These are phyloP conservation scores for Hylaeus anthracinus DNA, from an alignment of 1,140 invertebrate genomes.

Conservation along the genomic window DNA sequence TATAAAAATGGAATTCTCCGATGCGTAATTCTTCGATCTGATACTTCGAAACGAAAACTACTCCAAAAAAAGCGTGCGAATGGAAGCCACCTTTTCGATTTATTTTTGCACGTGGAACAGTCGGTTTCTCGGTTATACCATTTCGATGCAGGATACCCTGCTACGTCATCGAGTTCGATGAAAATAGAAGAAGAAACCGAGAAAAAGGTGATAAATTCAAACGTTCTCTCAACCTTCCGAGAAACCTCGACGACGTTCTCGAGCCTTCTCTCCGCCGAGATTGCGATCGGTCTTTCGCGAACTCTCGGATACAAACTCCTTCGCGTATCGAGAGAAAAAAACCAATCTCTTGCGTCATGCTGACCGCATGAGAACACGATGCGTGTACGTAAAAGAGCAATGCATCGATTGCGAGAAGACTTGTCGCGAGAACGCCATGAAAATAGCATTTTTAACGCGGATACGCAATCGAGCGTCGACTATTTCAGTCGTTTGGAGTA, in stretches of 20 bases:
- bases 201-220: too few species aligned
- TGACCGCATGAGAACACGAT: neutral
- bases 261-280: neutral
- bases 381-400: neutral
- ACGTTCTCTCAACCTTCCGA: neutral
- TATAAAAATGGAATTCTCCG: neutral
- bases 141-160: too few species aligned
- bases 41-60: too few species aligned
- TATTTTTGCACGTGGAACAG: too few species aligned
- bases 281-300: neutral
- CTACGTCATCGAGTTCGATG: too few species aligned
- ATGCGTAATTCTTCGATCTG: too few species aligned
- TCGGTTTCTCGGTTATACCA: too few species aligned
- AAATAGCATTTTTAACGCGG: neutral
- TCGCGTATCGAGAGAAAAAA: neutral
- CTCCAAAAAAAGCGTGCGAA: too few species aligned
- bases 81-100: too few species aligned
- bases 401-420: slow-evolving; percentile 8
- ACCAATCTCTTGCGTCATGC: neutral
- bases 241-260: neutral
- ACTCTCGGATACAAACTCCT: neutral
- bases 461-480: too few species aligned
- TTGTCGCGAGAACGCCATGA: neutral
- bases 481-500: neutral
- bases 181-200: too few species aligned